Evolutionary conservation across 1,140 invertebrate genomes (phyloP).

Genomic region (Chlorops oryzae): DNA sequence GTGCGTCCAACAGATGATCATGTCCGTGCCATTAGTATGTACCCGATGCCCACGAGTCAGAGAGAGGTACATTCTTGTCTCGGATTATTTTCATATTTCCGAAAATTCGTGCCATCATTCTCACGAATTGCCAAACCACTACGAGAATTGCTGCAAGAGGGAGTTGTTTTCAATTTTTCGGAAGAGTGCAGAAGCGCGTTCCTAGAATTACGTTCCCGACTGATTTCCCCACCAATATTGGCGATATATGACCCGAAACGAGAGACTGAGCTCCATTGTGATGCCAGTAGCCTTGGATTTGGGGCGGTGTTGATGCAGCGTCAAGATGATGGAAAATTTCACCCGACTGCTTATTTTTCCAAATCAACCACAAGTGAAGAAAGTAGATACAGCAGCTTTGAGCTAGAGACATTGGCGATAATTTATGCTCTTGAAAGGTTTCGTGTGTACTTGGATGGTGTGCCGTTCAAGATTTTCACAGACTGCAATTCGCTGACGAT

Average conservation of each 20-base stretch:
- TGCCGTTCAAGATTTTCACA: slow-evolving; percentile 48
- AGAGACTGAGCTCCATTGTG: slow-evolving; percentile 24
- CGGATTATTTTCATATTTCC: no score
- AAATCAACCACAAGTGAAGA: slow-evolving; percentile 42
- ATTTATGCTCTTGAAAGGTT: slow-evolving; percentile 50
- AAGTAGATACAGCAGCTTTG: slow-evolving; percentile 46
- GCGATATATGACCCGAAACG: slow-evolving; percentile 14
- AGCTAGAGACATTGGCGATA: slow-evolving; percentile 51
- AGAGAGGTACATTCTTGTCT: background rate
- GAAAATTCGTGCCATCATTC: slow-evolving; percentile 4
- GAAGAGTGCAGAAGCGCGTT: no score
- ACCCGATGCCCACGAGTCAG: background rate
- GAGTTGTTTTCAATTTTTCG: no score
- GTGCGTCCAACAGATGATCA: slow-evolving; percentile 4
- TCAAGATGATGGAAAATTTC: slow-evolving; percentile 24
- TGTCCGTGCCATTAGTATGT: background rate
- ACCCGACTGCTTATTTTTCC: slow-evolving; percentile 44
- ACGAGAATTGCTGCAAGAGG: background rate
- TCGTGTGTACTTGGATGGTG: slow-evolving; percentile 48
- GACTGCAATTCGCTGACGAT: slow-evolving; percentile 41
- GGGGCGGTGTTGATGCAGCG: slow-evolving; percentile 37
- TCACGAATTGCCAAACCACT: background rate
- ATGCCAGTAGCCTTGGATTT: slow-evolving; percentile 28
- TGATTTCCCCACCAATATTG: slow-evolving; percentile 16
- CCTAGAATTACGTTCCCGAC: slow-evolving; percentile 8